Conservation (phyloP, 2,888 invertebrate species). For the Melipona beecheii region DNA sequence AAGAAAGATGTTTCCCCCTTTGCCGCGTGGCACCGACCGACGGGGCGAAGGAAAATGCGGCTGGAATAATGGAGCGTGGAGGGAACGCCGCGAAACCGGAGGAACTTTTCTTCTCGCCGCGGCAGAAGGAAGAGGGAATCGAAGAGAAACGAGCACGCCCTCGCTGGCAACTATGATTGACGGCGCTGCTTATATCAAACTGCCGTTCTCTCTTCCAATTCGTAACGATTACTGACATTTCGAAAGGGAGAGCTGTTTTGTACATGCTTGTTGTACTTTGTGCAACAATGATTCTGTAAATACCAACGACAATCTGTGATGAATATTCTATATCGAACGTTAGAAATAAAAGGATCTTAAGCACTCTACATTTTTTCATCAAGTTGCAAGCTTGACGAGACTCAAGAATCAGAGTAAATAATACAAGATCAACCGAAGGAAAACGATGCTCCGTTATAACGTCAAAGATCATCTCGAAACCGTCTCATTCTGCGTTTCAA, state of each 20-base stretch:
- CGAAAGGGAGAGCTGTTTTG: not conserved
- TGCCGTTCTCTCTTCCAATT: constrained; percentile 21
- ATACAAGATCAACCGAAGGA: no score
- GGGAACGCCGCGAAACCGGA: not conserved
- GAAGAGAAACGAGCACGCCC: constrained; percentile 30
- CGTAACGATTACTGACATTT: constrained; percentile 38
- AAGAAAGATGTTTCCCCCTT: constrained; percentile 35
- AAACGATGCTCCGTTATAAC: no score
- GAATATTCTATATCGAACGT: no score
- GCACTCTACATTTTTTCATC: no score
- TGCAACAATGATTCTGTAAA: no score
- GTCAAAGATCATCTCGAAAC: no score
- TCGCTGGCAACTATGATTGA: constrained; percentile 29
- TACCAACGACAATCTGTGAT: no score
- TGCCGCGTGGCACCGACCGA: not conserved
- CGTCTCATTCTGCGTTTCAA: no score
- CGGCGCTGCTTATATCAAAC: constrained; percentile 21
- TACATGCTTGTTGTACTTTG: no score
- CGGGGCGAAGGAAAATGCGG: constrained; percentile 24
- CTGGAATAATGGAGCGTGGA: constrained; percentile 31
- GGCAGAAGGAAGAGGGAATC: constrained; percentile 20
- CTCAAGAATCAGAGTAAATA: no score
- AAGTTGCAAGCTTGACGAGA: no score
- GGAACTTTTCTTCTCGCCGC: constrained; percentile 4
- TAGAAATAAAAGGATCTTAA: no score